Base-by-base conservation (phyloP, 1,140 invertebrate species). In the Zophobas morio region DNA sequence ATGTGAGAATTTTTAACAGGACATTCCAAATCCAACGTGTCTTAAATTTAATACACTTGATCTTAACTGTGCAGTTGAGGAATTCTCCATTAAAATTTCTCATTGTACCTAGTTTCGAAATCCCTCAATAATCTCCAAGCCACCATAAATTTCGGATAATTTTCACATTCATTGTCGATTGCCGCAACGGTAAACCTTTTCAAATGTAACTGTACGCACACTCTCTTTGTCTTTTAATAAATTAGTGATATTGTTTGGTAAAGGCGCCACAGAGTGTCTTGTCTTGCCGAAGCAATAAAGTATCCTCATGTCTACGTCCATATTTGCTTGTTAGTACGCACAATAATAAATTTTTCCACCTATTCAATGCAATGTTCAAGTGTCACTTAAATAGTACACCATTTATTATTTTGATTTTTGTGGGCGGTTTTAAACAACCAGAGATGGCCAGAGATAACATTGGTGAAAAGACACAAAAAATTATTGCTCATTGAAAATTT, bases 1-100 rank as follows among this genome's bases (percentile, higher is more conserved):
- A 37, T 73, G 71, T 73, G 71, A 73, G 71, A 73, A 73, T 73
- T 73, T 73, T 42, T 54, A 72, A 73, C 49, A 56, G 71, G 71
- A 73, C 71, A 73, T 73, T 56, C 71, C 49, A 73, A 72, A 72
- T 72, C 70, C 70, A 33, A 71, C 70, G 33, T 51, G 42, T 72
- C 70, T 73, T 37, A 54, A 42, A 73, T 73, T 73, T 73, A 73
- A 36, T 73, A 73, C 71, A 73, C 54, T 73, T 39, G 71, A 73
- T 73, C 54, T 47, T 54, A 56, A 73, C 51, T 70, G 37, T 42
- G 35, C 57, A 70, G 8, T 70, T 33, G 36, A 56, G 39, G 71
- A 73, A 73, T 73, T 54, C 33, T 34, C 71, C 66, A 73, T 73
- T 54, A 73, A 73, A 73, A 73, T 73, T 54, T 73, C 71, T 56